phyloP scores from a whole-genome alignment of 2,113 vertebrate genomes.

The Halichoerus grypus region DNA sequence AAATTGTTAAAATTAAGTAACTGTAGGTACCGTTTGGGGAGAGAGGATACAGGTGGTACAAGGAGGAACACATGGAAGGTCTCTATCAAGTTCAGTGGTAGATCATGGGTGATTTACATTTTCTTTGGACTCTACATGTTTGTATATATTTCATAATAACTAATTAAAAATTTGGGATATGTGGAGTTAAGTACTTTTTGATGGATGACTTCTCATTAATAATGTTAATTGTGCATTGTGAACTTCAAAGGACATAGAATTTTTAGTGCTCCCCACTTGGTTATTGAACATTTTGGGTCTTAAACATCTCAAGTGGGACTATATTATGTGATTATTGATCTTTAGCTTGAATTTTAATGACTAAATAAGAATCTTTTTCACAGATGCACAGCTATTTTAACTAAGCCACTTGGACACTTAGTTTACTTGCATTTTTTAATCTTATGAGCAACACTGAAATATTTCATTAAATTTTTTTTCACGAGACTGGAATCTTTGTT shows the following conservation, averaged over 20 bases:
- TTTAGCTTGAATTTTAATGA: conserved; percentile 1
- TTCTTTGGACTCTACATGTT: not conserved
- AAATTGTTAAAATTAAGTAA: conserved; percentile 42
- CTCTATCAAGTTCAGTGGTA: not conserved
- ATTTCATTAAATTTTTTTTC: not conserved
- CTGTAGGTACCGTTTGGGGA: not conserved
- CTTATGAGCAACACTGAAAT: not conserved
- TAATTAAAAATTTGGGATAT: not conserved
- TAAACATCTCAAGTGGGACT: not conserved
- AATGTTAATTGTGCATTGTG: not conserved
- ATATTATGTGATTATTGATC: not conserved
- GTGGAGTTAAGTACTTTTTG: not conserved
- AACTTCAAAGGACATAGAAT: not conserved
- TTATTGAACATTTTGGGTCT: not conserved
- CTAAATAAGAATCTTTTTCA: conserved; percentile 1
- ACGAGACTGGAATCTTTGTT: conserved; percentile 38
- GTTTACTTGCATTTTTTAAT: conserved; percentile 33
- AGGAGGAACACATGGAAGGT: not conserved
- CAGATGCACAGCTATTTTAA: not conserved
- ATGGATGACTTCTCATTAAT: not conserved
- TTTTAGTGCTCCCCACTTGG: not conserved
- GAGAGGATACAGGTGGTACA: not conserved
- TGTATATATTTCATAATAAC: not conserved
- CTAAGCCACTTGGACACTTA: not conserved
- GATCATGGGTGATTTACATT: not conserved